Evolutionary conservation across 2,113 vertebrate species (phyloP), one percentile per base, ranked within the genome.

Genomic region (human): DNA sequence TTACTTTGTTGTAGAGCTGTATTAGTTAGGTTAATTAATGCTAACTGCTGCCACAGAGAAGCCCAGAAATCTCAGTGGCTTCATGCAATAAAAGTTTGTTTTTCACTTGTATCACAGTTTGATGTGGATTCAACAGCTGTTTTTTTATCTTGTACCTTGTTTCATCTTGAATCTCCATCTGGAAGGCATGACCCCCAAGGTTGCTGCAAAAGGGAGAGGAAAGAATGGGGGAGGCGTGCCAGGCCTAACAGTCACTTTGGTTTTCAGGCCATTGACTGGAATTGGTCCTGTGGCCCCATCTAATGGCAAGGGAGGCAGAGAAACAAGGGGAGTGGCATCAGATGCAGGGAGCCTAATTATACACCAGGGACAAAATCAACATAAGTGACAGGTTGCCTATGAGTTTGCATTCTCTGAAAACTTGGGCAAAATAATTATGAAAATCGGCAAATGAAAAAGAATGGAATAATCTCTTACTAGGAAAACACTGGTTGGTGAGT

Each of bases 141-240:
- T 20, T 55, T 16, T 52, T 73, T 8, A n/a, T 64, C 50, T 11
- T 40, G 18, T 73, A 4, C 27, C 5, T 73, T 52, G 86, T 66
- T 73, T 23, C 11, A 4, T 59, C 50, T 38, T 55, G 72, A 81
- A 23, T 35, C 7, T 76, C 79, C 50, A 25, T 18, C 8, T 73
- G 73, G 23, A 79, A 50, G 6, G 8, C 8, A 14, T 7, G 50
- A 22, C 4, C 13, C 9, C 7, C 38, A 4, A 20, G 45, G 38
- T n/a, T 25, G 10, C 23, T 18, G 3, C 22, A n/a, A 8, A 3
- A 10, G 14, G 7, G 6, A 23, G 5, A 48, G 40, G 11, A 52
- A 48, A 20, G 17, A 23, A 8, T 2, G 3, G 17, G 16, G 6
- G n/a, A 25, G 8, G 7, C 6, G 1, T 0, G 1, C 10, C 18